Conservation (phyloP, 2,113 vertebrate genomes). For the Peromyscus polionotus region DNA sequence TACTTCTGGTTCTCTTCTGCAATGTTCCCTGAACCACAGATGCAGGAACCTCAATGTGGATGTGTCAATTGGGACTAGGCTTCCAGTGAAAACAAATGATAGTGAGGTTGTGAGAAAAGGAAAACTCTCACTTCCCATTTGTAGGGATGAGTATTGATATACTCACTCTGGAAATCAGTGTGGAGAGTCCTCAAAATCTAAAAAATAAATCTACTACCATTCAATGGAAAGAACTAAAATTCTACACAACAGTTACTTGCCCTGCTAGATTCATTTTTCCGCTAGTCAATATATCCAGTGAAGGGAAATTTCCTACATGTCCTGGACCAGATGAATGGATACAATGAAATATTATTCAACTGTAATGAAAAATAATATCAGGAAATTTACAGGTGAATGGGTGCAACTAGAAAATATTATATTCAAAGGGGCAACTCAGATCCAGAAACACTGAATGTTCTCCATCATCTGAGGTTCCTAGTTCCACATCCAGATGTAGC, state of each 20-base stretch:
- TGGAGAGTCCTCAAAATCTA: neutral
- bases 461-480: neutral
- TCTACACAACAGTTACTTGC: neutral
- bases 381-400: neutral
- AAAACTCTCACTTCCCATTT: neutral
- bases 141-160: neutral
- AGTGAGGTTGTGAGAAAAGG: neutral
- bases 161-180: neutral
- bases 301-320: neutral
- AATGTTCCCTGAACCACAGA: neutral
- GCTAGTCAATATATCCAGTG: neutral
- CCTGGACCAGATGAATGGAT: neutral
- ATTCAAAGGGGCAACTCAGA: neutral
- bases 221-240: neutral
- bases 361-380: neutral
- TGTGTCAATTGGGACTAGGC: neutral
- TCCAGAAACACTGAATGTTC: neutral
- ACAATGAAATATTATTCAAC: neutral
- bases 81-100: neutral
- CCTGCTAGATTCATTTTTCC: neutral
- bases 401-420: neutral
- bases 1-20: neutral
- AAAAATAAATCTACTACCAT: neutral
- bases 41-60: neutral
- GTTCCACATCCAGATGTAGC: neutral